Evolutionary conservation across 2,888 invertebrate species (phyloP).

Genomic region (Bibio marci): DNA sequence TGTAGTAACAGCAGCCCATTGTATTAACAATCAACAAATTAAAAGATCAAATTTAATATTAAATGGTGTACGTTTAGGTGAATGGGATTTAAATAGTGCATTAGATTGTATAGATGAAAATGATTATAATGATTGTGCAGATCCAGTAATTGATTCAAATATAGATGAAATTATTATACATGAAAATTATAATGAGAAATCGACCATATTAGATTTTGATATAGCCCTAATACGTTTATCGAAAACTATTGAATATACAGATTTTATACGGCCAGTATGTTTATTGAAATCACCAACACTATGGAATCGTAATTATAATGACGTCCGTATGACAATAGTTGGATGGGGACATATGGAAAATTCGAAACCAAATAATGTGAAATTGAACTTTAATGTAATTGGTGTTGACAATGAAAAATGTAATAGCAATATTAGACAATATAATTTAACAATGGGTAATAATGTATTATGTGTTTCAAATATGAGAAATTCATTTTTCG

Average conservation of each 20-base stretch:
- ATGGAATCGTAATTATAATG: slow-evolving; percentile 21
- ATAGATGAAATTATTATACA: slow-evolving; percentile 46
- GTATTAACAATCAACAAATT: no score
- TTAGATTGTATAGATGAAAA: slow-evolving; percentile 23
- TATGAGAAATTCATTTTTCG: no score
- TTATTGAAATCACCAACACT: slow-evolving; percentile 28
- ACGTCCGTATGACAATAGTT: slow-evolving; percentile 32
- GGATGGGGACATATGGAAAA: slow-evolving; percentile 50
- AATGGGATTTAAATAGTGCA: slow-evolving; percentile 16
- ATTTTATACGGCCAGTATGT: slow-evolving; percentile 36
- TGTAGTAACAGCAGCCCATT: no score
- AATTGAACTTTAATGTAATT: no score
- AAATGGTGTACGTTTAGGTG: slow-evolving; percentile 10
- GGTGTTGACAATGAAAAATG: no score
- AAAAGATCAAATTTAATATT: no score
- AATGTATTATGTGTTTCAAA: no score
- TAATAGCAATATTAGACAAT: no score
- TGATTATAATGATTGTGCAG: slow-evolving; percentile 40
- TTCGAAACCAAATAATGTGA: no score
- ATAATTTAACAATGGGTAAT: no score
- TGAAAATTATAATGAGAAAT: slow-evolving; percentile 37
- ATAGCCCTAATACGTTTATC: slow-evolving; percentile 51
- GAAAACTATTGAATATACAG: slow-evolving; percentile 22
- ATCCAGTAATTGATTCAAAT: slow-evolving; percentile 36
- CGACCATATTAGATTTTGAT: slow-evolving; percentile 43